Evolutionary conservation across 2,888 invertebrate genomes (phyloP).

Genomic region (Plutella xylostella): DNA sequence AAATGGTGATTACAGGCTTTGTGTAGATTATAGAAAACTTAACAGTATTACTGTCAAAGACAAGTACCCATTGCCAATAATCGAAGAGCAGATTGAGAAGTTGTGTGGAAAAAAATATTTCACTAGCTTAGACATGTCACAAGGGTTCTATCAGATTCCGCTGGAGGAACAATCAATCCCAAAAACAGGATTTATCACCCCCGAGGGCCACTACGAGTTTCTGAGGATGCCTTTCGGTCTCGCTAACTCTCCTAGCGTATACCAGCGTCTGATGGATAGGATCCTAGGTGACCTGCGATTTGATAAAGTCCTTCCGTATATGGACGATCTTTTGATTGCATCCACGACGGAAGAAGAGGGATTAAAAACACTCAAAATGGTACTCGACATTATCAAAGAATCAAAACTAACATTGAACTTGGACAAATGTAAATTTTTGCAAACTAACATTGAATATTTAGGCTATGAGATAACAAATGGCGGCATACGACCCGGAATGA

Average conservation of each 20-base stretch:
- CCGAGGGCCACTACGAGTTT: conserved; percentile 30
- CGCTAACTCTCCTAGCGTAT: conserved; percentile 27
- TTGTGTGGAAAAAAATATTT: background rate
- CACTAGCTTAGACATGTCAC: background rate
- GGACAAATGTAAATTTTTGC: background rate
- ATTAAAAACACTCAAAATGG: background rate
- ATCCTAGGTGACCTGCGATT: conserved; percentile 17
- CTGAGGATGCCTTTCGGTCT: conserved; percentile 32
- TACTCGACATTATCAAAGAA: background rate
- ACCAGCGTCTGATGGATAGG: conserved; percentile 23
- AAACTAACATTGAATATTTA: background rate
- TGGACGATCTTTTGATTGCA: conserved; percentile 19
- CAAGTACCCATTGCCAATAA: conserved; percentile 1
- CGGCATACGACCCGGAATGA: conserved; percentile 2
- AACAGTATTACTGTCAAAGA: conserved; percentile 10
- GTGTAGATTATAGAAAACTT: conserved; percentile 8
- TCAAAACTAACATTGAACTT: background rate
- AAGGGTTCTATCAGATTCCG: background rate
- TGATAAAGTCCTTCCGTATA: conserved; percentile 14
- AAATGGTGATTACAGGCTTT: background rate
- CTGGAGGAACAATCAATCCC: conserved; percentile 5
- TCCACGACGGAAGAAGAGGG: background rate
- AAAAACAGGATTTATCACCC: conserved; percentile 28
- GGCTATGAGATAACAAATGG: conserved; percentile 1
- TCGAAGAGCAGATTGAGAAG: conserved; percentile 4